These are phyloP conservation scores for Bos indicus DNA, from an alignment of 2,113 vertebrate species.

Conservation along the genomic window DNA sequence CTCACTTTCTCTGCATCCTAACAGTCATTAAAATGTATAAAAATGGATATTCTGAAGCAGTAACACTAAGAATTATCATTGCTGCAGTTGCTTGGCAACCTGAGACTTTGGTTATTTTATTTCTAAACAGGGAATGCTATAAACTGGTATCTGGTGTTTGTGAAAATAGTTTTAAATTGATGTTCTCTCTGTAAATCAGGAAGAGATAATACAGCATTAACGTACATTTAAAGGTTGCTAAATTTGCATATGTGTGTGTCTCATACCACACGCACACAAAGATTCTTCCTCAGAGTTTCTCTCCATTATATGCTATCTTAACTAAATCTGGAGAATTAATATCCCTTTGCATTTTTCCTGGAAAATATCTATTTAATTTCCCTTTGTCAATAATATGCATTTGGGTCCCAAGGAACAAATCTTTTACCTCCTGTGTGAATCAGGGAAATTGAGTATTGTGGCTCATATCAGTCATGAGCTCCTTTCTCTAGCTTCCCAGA, in stretches of 20 bases:
- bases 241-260: not conserved
- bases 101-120: conserved; percentile 70
- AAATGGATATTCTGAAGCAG: conserved; percentile 79
- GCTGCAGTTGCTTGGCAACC: conserved; percentile 82
- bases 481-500: not conserved
- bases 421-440: not conserved
- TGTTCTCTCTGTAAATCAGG: conserved; percentile 76
- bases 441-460: not conserved
- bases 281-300: conserved; percentile 36
- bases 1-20: conserved; percentile 57
- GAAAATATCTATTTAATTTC: not conserved
- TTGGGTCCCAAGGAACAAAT: not conserved
- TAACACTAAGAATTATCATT: conserved; percentile 73
- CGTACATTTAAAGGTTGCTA: conserved; percentile 56
- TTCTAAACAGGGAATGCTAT: conserved; percentile 75
- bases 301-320: not conserved
- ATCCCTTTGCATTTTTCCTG: conserved; percentile 22
- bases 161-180: conserved; percentile 78
- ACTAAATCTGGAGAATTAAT: conserved; percentile 22
- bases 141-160: conserved; percentile 73
- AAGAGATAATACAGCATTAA: conserved; percentile 67
- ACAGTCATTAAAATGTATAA: conserved; percentile 76
- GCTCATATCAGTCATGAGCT: not conserved
- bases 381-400: conserved; percentile 7
- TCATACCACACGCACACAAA: not conserved